phyloP scores from a whole-genome alignment of 2,113 vertebrate species.

The Peromyscus californicus region DNA sequence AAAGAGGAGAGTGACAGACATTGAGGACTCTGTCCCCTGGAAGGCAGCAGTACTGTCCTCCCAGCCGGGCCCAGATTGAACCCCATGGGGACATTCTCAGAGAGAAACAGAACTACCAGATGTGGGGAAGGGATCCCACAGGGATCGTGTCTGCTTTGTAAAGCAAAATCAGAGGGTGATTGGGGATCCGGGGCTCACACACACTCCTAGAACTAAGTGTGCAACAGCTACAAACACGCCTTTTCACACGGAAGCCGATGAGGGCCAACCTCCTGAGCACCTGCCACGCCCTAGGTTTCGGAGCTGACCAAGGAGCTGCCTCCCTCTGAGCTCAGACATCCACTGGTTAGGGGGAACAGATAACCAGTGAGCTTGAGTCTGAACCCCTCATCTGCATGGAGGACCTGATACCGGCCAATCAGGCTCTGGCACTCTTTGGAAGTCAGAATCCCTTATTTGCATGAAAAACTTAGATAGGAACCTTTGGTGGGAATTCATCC shows the following conservation, averaged over 20 bases:
- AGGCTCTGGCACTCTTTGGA: background rate
- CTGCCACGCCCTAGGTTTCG: no score
- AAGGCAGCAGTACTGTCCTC: background rate
- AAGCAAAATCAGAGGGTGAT: background rate
- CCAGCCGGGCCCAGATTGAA: background rate
- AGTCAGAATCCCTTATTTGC: background rate
- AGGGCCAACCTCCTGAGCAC: background rate
- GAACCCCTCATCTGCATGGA: background rate
- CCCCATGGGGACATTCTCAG: background rate
- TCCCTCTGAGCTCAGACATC: background rate
- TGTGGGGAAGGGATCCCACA: background rate
- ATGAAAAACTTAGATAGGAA: background rate
- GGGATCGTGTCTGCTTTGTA: background rate
- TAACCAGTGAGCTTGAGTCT: background rate
- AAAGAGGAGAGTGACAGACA: background rate
- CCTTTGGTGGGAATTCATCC: background rate
- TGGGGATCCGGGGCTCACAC: background rate
- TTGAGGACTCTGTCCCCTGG: background rate
- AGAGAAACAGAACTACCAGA: background rate
- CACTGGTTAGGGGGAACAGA: background rate
- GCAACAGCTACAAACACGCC: background rate
- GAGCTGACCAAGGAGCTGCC: background rate
- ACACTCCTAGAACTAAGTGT: background rate
- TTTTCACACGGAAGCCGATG: background rate
- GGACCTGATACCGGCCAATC: background rate